Evolutionary conservation across 2,797 vertebrate species (phyloP), one percentile per base, ranked within the genome.

Genomic region (Geotrypetes seraphini): DNA sequence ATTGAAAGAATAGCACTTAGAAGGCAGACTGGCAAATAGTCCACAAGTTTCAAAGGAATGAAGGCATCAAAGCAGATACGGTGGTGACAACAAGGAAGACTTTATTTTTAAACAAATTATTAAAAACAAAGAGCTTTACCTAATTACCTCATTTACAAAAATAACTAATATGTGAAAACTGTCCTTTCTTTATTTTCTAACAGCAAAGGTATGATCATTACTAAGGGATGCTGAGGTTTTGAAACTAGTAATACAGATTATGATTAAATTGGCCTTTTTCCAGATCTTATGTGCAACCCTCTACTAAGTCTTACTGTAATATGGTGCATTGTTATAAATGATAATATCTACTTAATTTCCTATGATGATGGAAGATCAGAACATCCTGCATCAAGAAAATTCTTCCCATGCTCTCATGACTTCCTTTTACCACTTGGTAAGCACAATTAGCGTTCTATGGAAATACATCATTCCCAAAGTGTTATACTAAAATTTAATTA

Each of bases 281-380:
- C 27, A 58, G 46, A 26, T 22, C 24, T 27, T 16, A 23, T 29
- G 10, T 42, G 26, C 39, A 25, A 36, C 21, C 5, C 25, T 52
- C 39, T 33, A 16, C 22, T 43, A 37, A 43, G 22, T 43, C 55
- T 47, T 18, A 31, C 47, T 37, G 33, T 38, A 59, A 54, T 16
- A 30, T 39, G 53, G 49, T 41, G 23, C 9, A 37, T 26, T 45
- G 43, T 53, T 42, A 48, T 28, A 33, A 51, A 25, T 43, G 51
- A 59, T 40, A 53, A 45, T 3, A 6, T 26, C 2, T 1, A 43
- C 28, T 18, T 12, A 21, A 36, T 31, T 59, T 43, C 32, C 41
- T 39, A 30, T 21, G 23, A 20, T 1, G 1, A 11, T 28, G 32
- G 49, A 43, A 5, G 4, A 10, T 11, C 4, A 5, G 7, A 19